phyloP scores from a whole-genome alignment of 1,140 invertebrate genomes.

The Thrips palmi region DNA sequence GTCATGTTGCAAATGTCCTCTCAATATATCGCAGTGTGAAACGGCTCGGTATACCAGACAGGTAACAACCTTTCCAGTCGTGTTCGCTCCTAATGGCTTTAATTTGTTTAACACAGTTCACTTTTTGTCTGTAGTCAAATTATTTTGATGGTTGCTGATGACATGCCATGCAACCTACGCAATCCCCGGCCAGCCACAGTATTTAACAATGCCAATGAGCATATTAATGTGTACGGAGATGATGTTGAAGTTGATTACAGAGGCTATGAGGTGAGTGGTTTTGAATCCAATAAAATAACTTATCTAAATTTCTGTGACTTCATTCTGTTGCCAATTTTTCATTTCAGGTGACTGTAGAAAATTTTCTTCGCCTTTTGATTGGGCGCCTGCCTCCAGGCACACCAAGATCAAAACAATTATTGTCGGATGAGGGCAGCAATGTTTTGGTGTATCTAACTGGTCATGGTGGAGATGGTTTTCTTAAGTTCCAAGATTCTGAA shows the following conservation, averaged over 20 bases:
- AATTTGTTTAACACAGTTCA: not conserved
- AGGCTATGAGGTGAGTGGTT: slow-evolving; percentile 68
- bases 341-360: slow-evolving; percentile 82
- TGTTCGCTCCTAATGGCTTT: not conserved
- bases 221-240: slow-evolving; percentile 97
- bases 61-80: slow-evolving; percentile 26
- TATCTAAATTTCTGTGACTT: slow-evolving; percentile 1
- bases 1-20: slow-evolving; percentile 96
- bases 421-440: slow-evolving; percentile 95
- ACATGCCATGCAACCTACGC: slow-evolving; percentile 97
- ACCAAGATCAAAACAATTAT: slow-evolving; percentile 82
- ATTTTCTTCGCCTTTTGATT: slow-evolving; percentile 90
- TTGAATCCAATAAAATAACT: slow-evolving; percentile 6
- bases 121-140: slow-evolving; percentile 48
- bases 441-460: slow-evolving; percentile 93
- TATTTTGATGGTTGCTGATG: slow-evolving; percentile 97
- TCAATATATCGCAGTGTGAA: slow-evolving; percentile 97
- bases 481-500: slow-evolving; percentile 99
- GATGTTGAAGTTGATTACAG: slow-evolving; percentile 99
- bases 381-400: slow-evolving; percentile 78
- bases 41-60: slow-evolving; percentile 89
- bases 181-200: slow-evolving; percentile 97
- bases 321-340: slow-evolving; percentile 6
- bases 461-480: slow-evolving; percentile 96
- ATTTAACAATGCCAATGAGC: slow-evolving; percentile 94